These are phyloP conservation scores for Cirrhinus mrigala DNA, from an alignment of 2,797 vertebrate species.

Conservation along the genomic window DNA sequence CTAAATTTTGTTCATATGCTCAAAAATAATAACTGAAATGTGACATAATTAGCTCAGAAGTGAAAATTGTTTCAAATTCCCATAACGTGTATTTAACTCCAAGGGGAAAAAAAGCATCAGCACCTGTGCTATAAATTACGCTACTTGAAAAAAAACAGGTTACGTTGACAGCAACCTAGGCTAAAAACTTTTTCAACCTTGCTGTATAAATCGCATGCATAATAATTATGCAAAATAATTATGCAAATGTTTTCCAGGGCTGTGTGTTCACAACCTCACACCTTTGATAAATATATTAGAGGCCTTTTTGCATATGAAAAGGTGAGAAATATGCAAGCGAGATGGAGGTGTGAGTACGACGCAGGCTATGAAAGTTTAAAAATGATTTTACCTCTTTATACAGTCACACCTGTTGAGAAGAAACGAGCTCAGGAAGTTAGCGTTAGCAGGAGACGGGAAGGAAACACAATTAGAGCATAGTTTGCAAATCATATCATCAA, in stretches of 20 bases:
- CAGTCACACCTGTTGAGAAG: constrained; percentile 54
- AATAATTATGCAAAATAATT: constrained; percentile 56
- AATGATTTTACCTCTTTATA: constrained; percentile 49
- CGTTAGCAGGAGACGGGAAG: neutral
- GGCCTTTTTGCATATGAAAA: constrained; percentile 63
- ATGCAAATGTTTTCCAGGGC: constrained; percentile 52
- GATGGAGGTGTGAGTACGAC: constrained; percentile 44
- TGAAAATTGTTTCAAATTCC: constrained; percentile 51
- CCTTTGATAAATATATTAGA: constrained; percentile 64
- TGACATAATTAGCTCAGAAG: constrained; percentile 56
- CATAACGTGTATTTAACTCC: constrained; percentile 24
- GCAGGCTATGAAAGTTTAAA: constrained; percentile 49
- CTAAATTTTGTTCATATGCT: constrained; percentile 20
- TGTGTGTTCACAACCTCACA: constrained; percentile 66
- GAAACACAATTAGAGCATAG: neutral
- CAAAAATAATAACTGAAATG: constrained; percentile 38
- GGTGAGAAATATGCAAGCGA: constrained; percentile 52
- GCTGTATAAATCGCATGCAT: constrained; percentile 35
- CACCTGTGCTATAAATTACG: constrained; percentile 34
- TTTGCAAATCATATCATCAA: neutral
- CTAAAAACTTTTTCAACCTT: constrained; percentile 44
- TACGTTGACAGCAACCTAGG: constrained; percentile 1
- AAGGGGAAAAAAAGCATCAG: constrained; percentile 9
- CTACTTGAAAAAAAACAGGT: neutral
- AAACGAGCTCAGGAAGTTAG: neutral